A percentile compares a stretch with the other conserved stretches of the same genome.
phyloP scores from a whole-genome alignment of 2,888 invertebrate species.

The Lysandra coridon region DNA sequence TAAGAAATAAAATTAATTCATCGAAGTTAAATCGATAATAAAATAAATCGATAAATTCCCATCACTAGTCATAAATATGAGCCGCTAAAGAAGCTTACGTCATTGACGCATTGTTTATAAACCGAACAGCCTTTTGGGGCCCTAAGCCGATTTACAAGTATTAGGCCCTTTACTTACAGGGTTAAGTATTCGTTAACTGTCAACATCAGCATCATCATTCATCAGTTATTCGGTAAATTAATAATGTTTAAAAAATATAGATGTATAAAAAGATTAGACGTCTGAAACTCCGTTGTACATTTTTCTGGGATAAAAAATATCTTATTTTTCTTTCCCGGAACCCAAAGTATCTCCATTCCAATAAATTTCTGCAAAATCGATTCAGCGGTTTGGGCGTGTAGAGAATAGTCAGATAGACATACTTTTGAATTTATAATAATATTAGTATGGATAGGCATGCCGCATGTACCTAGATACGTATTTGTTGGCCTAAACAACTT shows the following conservation, averaged over 20 bases:
- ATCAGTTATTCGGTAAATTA: not conserved
- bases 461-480: too few species aligned
- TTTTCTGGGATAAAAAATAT: too few species aligned
- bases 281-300: too few species aligned
- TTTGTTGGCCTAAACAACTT: too few species aligned
- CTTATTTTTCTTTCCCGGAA: too few species aligned
- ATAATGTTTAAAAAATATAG: not conserved
- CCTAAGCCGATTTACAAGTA: slow-evolving; percentile 40
- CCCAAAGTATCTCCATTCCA: too few species aligned
- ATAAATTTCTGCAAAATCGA: too few species aligned
- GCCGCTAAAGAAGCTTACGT: slow-evolving; percentile 80
- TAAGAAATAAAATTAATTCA: too few species aligned
- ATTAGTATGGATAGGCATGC: too few species aligned
- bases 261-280: not conserved
- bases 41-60: slow-evolving; percentile 42
- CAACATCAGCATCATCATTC: not conserved
- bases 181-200: slow-evolving; percentile 10
- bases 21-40: slow-evolving; percentile 43
- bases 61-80: slow-evolving; percentile 75
- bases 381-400: too few species aligned
- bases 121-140: slow-evolving; percentile 59
- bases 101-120: slow-evolving; percentile 80
- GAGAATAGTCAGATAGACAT: too few species aligned
- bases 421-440: too few species aligned
- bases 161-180: not conserved